Conservation (phyloP, 2,888 invertebrate genomes). For the Ochropacha duplaris region DNA sequence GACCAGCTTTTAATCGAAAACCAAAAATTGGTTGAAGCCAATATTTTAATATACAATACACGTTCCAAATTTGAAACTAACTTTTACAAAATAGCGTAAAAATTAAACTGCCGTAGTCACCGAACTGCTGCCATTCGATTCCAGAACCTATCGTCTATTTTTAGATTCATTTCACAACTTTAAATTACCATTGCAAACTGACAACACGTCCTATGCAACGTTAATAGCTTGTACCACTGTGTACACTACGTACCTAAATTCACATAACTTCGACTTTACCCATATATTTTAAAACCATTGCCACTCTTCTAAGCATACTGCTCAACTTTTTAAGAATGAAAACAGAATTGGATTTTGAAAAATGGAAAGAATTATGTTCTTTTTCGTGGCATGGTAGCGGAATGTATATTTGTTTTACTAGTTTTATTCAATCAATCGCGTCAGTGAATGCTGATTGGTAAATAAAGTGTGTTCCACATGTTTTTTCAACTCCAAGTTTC, state of each 20-base stretch:
- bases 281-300: not conserved
- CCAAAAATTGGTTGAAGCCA: not conserved
- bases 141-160: slow-evolving; percentile 41
- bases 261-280: slow-evolving; percentile 16
- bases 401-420: slow-evolving; percentile 48
- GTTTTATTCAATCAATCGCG: slow-evolving; percentile 65
- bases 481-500: slow-evolving; percentile 41
- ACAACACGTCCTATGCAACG: slow-evolving; percentile 49
- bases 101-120: not conserved
- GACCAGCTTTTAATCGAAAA: not conserved
- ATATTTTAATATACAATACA: not conserved
- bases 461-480: slow-evolving; percentile 50
- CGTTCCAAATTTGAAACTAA: not conserved
- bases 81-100: slow-evolving; percentile 2
- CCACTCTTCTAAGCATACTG: not conserved
- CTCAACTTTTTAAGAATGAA: not conserved
- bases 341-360: not conserved
- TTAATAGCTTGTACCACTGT: slow-evolving; percentile 50
- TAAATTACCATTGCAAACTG: slow-evolving; percentile 66
- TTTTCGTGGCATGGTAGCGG: slow-evolving; percentile 13
- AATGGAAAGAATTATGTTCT: not conserved
- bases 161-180: slow-evolving; percentile 58
- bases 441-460: slow-evolving; percentile 66
- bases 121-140: slow-evolving; percentile 2
- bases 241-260: slow-evolving; percentile 22